phyloP scores from a whole-genome alignment of 1,140 invertebrate species.

The Stratiolaelaps scimitus region DNA sequence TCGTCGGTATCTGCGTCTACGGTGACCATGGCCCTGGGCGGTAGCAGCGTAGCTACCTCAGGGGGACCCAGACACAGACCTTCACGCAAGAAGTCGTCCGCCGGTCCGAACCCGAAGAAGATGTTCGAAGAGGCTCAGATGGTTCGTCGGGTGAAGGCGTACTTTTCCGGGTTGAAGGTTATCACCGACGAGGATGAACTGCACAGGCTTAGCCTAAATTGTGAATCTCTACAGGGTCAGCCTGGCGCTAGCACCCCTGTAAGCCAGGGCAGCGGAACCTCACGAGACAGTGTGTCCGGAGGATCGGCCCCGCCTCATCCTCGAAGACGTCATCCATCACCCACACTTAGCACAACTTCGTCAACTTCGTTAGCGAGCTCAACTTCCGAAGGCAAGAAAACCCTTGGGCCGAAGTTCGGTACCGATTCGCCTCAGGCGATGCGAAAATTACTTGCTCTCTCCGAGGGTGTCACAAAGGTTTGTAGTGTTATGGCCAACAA shows the following conservation, averaged over 20 bases:
- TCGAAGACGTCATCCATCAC: constrained; percentile 60
- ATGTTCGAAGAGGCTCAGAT: constrained; percentile 99
- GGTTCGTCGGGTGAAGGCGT: constrained; percentile 87
- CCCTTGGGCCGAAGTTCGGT: constrained; percentile 52
- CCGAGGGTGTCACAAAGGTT: constrained; percentile 40
- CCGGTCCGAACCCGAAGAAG: constrained; percentile 84
- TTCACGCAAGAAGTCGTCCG: constrained; percentile 68
- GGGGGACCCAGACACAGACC: constrained; percentile 69
- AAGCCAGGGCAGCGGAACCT: not conserved
- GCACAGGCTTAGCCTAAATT: constrained; percentile 72
- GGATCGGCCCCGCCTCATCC: constrained; percentile 36
- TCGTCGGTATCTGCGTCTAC: constrained; percentile 16
- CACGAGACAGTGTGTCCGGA: constrained; percentile 31
- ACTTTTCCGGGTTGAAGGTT: constrained; percentile 79
- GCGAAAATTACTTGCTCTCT: constrained; percentile 74
- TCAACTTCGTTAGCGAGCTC: constrained; percentile 52
- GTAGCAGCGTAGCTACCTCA: not conserved
- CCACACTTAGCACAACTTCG: constrained; percentile 72
- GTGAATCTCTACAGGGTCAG: constrained; percentile 58
- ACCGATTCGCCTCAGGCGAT: constrained; percentile 87
- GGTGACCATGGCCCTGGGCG: not conserved
- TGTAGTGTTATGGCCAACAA: not conserved
- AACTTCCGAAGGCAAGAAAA: constrained; percentile 40
- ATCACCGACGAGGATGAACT: constrained; percentile 79
- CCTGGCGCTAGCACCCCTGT: constrained; percentile 26